These are phyloP conservation scores for Apteryx owenii DNA, from an alignment of 2,113 vertebrate genomes.

Conservation along the genomic window DNA sequence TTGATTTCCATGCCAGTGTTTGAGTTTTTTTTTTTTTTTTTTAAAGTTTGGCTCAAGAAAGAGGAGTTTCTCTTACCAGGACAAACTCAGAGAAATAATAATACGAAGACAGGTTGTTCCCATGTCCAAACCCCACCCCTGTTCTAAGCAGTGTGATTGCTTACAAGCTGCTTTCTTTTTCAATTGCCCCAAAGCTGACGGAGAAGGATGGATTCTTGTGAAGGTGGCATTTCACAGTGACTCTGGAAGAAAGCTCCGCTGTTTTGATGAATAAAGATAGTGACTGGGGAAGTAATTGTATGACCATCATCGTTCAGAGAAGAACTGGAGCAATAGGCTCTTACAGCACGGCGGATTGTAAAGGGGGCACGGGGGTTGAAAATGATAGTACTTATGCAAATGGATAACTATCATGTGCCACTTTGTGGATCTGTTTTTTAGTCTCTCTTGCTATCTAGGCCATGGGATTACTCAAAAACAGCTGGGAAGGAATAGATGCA, in stretches of 20 bases:
- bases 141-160: conserved; percentile 10
- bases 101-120: not conserved
- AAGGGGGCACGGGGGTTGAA: conserved; percentile 4
- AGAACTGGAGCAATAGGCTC: conserved; percentile 41
- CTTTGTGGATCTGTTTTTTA: conserved; percentile 30
- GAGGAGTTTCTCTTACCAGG: not conserved
- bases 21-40: not conserved
- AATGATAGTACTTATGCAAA: conserved; percentile 53
- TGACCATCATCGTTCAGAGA: conserved; percentile 39
- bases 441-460: conserved; percentile 19
- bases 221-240: conserved; percentile 32
- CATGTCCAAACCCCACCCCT: not conserved
- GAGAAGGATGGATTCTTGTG: not conserved
- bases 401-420: conserved; percentile 17
- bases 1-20: too few relatives aligned
- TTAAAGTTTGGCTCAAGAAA: not conserved
- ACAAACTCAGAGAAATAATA: conserved; percentile 9
- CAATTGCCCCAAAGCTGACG: not conserved
- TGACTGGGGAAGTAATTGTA: conserved; percentile 57
- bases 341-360: not conserved
- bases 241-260: conserved; percentile 32
- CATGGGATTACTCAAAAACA: conserved; percentile 55
- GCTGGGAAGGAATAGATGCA: not conserved
- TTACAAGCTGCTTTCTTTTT: conserved; percentile 44
- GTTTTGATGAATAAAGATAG: conserved; percentile 67